Base-by-base conservation (phyloP, 1,140 invertebrate species). In the Zaprionus nigranus region DNA sequence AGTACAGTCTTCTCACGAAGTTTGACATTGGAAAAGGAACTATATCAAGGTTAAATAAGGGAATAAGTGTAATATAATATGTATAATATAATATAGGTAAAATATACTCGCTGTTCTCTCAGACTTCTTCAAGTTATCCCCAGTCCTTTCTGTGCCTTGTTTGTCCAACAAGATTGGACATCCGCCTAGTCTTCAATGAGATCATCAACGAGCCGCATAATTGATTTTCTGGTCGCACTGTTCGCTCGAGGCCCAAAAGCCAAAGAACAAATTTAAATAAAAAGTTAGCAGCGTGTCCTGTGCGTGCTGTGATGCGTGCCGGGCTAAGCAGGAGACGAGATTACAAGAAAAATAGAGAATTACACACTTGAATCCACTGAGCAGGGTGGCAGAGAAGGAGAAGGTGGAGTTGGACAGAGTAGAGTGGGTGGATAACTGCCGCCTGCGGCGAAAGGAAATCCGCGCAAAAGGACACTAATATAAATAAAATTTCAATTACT, bases 401-500 rank as follows among this genome's bases (percentile, higher is more conserved):
- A 0, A 20, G n/a, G 56, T 7, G 34, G 12, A 17, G 22, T 1
- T 24, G 51, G 24, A 30, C 67, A 76, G 63, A 1, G 20, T 13
- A 22, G 43, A 49, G 43, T 65, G 65, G 65, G 51, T 30, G 75
- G 67, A 62, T 56, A 53, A 71, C 67, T 66, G 82, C 43, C 74
- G 80, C 83, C 84, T 74, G 83, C 77, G 61, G 38, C 36, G 43
- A 66, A 88, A 79, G 85, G 81, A 90, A 90, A 90, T 78, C 72
- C 72, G 72, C 73, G 61, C 68, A 79, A 79, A 76, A 77, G 77
- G 80, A 81, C 78, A 84, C 90, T 90, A 92, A 92, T 92, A 92
- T 92, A 92, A 92, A 92, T 92, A 92, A 92, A 92, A 92, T 92
- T 92, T 92, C 91, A 92, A 92, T 92, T 92, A 92, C 87, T 92